Evolutionary conservation across 2,797 vertebrate genomes (phyloP).

Genomic region (Thripadectes ignobilis): DNA sequence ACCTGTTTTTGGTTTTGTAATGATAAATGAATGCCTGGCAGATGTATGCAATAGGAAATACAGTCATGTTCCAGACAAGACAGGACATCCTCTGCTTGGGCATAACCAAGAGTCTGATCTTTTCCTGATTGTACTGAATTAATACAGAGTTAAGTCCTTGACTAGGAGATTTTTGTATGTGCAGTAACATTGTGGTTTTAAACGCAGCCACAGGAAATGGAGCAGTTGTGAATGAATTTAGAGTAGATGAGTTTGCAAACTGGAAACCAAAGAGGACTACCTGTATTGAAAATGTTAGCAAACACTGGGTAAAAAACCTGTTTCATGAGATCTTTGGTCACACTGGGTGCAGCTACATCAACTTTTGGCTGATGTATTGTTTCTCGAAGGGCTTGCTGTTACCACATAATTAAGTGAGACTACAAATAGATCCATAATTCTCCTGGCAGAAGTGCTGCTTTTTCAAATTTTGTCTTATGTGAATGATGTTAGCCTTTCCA

Average conservation of each 20-base stretch:
- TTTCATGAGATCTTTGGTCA: neutral
- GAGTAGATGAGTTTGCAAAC: neutral
- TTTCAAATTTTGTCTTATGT: neutral
- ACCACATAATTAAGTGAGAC: neutral
- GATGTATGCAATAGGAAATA: neutral
- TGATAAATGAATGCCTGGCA: neutral
- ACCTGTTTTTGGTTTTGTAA: neutral
- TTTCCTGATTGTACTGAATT: neutral
- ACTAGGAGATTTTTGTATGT: neutral
- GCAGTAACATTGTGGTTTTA: neutral
- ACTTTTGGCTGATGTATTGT: neutral
- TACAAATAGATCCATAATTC: neutral
- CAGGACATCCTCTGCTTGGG: neutral
- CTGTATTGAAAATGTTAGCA: neutral
- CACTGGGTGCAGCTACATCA: neutral
- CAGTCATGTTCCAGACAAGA: accelerated
- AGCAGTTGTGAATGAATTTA: neutral
- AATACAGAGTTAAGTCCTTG: neutral
- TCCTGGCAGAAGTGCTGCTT: neutral
- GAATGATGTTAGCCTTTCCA: neutral
- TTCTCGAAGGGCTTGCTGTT: neutral
- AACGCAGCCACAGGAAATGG: neutral
- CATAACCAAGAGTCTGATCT: neutral
- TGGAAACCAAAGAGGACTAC: neutral
- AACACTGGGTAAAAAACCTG: neutral